A percentile compares a stretch with the other conserved stretches of the same genome.
Conservation (phyloP, 2,888 invertebrate species). For the Drosophila putrida region DNA sequence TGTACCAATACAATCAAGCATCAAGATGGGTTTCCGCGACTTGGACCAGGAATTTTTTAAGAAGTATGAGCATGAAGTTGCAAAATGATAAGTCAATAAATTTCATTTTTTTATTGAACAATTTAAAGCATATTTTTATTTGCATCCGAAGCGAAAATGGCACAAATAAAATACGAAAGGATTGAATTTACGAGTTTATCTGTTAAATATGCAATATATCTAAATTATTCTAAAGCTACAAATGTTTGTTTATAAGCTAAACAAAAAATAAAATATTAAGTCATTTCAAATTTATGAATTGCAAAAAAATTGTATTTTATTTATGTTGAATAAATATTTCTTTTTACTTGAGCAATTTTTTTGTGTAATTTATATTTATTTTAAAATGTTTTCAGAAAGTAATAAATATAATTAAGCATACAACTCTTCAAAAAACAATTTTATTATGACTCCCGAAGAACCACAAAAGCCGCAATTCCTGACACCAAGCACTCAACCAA, state of each 20-base stretch:
- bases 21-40: not conserved
- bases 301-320: not conserved
- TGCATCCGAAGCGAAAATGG: not conserved
- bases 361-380: not conserved
- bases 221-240: too few relatives aligned
- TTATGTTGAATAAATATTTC: not conserved
- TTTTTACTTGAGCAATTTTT: too few relatives aligned
- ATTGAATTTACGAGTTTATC: not conserved
- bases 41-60: conserved; percentile 1
- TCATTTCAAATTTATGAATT: too few relatives aligned
- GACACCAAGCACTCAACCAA: not conserved
- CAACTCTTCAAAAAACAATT: not conserved
- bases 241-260: too few relatives aligned
- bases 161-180: not conserved
- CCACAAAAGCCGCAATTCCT: conserved; percentile 3
- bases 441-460: not conserved
- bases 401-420: not conserved
- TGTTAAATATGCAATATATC: not conserved
- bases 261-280: too few relatives aligned
- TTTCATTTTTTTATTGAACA: not conserved
- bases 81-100: not conserved
- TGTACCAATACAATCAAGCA: conserved; percentile 8
- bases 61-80: not conserved
- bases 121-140: conserved; percentile 3
- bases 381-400: not conserved